Percentiles rank a stretch among this genome's conserved stretches.
Evolutionary conservation across 2,888 invertebrate species (phyloP).

Genomic region (Idaea biselata): DNA sequence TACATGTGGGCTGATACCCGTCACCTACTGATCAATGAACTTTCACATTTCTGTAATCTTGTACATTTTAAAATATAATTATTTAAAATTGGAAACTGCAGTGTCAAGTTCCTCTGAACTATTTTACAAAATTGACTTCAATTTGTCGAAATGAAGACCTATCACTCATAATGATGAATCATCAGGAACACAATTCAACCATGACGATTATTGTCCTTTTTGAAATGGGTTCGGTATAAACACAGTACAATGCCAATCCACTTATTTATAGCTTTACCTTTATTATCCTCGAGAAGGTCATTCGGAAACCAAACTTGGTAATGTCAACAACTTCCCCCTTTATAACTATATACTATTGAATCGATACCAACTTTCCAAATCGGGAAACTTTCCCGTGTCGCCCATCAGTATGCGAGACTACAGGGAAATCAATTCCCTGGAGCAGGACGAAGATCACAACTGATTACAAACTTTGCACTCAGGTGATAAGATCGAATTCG

Average conservation of each 20-base stretch:
- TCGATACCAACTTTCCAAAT: constrained; percentile 39
- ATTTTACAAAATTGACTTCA: not conserved
- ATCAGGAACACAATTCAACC: constrained; percentile 7
- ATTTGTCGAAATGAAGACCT: constrained; percentile 3
- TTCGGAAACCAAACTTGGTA: constrained; percentile 42
- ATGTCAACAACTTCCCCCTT: constrained; percentile 43
- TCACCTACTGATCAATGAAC: constrained; percentile 31
- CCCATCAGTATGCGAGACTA: constrained; percentile 47
- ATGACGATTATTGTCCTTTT: constrained; percentile 7
- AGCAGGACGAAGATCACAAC: constrained; percentile 28
- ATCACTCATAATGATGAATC: constrained; percentile 9
- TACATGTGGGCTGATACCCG: constrained; percentile 36
- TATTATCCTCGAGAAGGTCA: constrained; percentile 41
- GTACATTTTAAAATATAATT: not conserved
- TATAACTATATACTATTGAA: constrained; percentile 30
- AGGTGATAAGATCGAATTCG: constrained; percentile 39
- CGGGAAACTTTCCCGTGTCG: constrained; percentile 45
- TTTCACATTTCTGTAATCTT: constrained; percentile 7
- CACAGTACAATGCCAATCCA: constrained; percentile 27
- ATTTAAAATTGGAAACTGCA: not conserved
- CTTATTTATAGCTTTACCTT: constrained; percentile 36
- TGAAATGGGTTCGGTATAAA: constrained; percentile 32
- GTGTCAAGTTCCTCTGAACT: not conserved
- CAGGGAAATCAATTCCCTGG: constrained; percentile 40
- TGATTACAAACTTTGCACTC: not conserved